phyloP scores from a whole-genome alignment of 2,113 vertebrate genomes.

The Ia io region DNA sequence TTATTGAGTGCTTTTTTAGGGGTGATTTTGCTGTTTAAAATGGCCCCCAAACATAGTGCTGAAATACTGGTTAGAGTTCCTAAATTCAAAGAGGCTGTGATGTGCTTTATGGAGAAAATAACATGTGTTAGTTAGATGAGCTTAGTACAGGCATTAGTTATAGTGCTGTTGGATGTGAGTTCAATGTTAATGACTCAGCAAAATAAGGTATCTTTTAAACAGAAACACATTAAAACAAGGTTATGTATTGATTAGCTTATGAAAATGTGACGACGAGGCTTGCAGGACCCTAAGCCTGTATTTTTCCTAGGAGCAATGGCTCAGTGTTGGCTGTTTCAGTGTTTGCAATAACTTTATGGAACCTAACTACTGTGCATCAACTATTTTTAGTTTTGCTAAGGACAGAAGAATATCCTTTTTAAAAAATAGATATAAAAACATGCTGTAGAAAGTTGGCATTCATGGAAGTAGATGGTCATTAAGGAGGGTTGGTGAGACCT shows the following conservation, averaged over 20 bases:
- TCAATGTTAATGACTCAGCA: background rate
- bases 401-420: background rate
- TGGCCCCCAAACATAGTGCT: background rate
- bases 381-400: background rate
- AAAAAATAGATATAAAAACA: background rate
- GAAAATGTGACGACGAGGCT: background rate
- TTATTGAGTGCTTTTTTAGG: background rate
- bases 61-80: background rate
- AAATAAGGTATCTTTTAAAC: background rate
- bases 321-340: background rate
- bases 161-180: background rate
- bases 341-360: background rate
- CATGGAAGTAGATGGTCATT: background rate
- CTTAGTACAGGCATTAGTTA: background rate
- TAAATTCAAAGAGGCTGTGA: background rate
- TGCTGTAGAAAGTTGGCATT: background rate
- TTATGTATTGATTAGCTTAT: background rate
- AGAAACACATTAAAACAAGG: background rate
- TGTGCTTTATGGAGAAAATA: background rate
- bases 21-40: background rate
- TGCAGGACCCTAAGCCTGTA: background rate
- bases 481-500: background rate
- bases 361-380: background rate
- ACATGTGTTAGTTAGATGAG: background rate
- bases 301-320: background rate